Conservation (phyloP, 2,888 invertebrate species). For the Ctena decussata region DNA sequence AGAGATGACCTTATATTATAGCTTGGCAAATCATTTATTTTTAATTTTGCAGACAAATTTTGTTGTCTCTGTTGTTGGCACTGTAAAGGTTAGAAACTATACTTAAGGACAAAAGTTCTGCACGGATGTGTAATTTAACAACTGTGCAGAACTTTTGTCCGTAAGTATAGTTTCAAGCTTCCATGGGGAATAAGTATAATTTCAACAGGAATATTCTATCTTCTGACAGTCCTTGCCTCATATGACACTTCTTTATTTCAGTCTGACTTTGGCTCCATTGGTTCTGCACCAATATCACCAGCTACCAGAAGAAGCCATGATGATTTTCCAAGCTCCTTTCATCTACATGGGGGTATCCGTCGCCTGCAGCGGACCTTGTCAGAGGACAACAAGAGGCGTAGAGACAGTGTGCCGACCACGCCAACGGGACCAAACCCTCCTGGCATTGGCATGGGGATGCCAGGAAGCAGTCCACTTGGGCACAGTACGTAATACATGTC, state of each 20-base stretch:
- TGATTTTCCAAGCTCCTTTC: constrained; percentile 65
- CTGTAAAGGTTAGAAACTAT: too few species aligned
- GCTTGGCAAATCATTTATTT: too few species aligned
- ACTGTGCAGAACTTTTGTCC: too few species aligned
- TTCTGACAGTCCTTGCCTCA: too few species aligned
- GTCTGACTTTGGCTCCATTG: constrained; percentile 78
- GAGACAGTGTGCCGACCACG: constrained; percentile 84
- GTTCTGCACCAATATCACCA: constrained; percentile 80
- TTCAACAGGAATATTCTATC: too few species aligned
- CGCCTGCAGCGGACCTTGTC: constrained; percentile 86
- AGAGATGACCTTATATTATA: too few species aligned
- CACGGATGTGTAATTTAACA: too few species aligned
- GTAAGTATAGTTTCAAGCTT: too few species aligned
- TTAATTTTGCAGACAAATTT: too few species aligned
- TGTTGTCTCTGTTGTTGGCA: too few species aligned
- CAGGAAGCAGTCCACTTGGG: constrained; percentile 46
- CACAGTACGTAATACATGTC: constrained; percentile 62
- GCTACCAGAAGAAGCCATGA: constrained; percentile 77
- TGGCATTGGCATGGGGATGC: constrained; percentile 23
- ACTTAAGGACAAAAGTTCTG: too few species aligned
- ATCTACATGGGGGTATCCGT: constrained; percentile 68
- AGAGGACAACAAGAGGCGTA: constrained; percentile 86
- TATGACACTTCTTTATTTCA: constrained; percentile 69
- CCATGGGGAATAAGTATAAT: too few species aligned
- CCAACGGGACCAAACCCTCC: constrained; percentile 70